Evolutionary conservation across 2,797 vertebrate genomes (phyloP).

Genomic region (Jordanella pulchra): DNA sequence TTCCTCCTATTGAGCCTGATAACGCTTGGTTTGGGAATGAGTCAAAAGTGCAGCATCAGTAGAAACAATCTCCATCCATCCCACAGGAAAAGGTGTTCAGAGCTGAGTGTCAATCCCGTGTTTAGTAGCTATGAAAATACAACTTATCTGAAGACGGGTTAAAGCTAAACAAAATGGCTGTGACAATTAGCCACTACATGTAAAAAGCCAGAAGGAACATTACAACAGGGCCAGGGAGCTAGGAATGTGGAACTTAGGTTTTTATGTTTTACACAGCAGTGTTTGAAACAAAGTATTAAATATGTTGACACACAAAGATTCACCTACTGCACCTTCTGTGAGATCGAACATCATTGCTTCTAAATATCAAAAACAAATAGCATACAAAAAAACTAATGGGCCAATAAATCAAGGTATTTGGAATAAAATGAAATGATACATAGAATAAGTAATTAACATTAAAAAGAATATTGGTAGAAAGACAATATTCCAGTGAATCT

Average conservation of each 20-base stretch:
- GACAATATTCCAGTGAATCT: not conserved
- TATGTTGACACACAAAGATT: not conserved
- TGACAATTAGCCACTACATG: constrained; percentile 53
- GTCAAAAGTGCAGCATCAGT: constrained; percentile 43
- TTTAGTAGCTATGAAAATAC: constrained; percentile 59
- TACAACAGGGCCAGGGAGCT: constrained; percentile 6
- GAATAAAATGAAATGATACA: not conserved
- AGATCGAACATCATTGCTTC: not conserved
- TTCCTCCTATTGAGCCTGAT: constrained; percentile 57
- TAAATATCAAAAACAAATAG: not conserved
- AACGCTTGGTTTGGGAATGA: constrained; percentile 56
- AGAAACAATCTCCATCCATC: constrained; percentile 37
- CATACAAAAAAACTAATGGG: not conserved
- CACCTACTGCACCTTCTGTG: no score
- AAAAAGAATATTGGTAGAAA: not conserved
- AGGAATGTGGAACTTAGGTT: not conserved
- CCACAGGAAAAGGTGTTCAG: constrained; percentile 24
- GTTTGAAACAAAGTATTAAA: not conserved
- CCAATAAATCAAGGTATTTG: not conserved
- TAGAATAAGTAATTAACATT: not conserved
- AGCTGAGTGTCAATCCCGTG: constrained; percentile 49
- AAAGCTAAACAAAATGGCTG: constrained; percentile 8
- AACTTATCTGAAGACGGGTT: constrained; percentile 38
- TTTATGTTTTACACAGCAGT: not conserved
- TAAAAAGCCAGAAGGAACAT: constrained; percentile 43